Conservation (phyloP, 2,797 vertebrate genomes). For the Characodon lateralis region DNA sequence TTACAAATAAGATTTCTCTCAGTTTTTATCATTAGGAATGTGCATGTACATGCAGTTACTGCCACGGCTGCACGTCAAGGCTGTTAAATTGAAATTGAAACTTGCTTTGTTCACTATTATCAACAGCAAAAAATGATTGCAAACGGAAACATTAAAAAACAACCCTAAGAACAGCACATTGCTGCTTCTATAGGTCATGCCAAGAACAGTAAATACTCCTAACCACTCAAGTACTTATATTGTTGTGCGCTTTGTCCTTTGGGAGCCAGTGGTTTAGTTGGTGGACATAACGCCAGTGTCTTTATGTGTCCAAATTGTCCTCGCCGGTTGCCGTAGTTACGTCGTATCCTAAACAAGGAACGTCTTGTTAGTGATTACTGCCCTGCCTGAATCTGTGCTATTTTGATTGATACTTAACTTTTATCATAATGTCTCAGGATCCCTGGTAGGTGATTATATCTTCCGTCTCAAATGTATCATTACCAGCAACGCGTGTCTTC, state of each 20-base stretch:
- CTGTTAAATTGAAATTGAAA: neutral
- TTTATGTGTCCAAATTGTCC: neutral
- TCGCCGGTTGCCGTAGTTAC: constrained; percentile 54
- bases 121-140: neutral
- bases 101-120: neutral
- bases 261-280: neutral
- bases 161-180: neutral
- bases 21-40: no score
- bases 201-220: neutral
- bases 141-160: neutral
- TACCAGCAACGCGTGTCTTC: neutral
- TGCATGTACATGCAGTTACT: no score
- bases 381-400: neutral
- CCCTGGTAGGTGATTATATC: constrained; percentile 65
- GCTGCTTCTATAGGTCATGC: neutral
- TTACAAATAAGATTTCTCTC: no score
- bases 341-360: constrained; percentile 71
- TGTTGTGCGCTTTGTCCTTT: neutral
- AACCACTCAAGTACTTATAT: neutral
- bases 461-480: fast-evolving
- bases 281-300: neutral
- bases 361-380: constrained; percentile 33
- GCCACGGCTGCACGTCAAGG: no score
- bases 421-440: constrained; percentile 74
- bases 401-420: constrained; percentile 7